phyloP scores from a whole-genome alignment of 2,888 invertebrate genomes.

The Drosophila tanythrix region DNA sequence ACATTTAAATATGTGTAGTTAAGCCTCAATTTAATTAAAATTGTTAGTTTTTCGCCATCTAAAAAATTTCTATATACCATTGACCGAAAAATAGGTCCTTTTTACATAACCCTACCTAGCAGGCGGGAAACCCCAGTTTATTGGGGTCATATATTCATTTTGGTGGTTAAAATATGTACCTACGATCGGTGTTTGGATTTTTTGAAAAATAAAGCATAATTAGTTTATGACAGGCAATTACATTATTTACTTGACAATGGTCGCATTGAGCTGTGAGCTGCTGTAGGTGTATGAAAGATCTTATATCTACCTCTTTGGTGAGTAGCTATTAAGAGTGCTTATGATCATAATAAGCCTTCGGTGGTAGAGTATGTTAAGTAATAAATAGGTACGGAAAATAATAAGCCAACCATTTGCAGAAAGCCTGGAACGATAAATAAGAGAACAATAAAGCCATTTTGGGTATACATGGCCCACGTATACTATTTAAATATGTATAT shows the following conservation, averaged over 20 bases:
- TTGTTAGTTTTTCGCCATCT: neutral
- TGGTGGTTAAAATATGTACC: too few relatives aligned
- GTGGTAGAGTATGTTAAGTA: slow-evolving; percentile 9
- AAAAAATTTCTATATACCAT: neutral
- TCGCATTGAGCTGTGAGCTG: too few relatives aligned
- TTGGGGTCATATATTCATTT: too few relatives aligned
- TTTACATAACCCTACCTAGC: too few relatives aligned
- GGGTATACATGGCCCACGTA: slow-evolving; percentile 9
- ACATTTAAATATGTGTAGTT: neutral
- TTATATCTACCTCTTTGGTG: neutral
- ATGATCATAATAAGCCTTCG: neutral
- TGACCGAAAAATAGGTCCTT: too few relatives aligned
- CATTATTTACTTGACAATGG: too few relatives aligned
- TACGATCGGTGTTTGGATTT: too few relatives aligned
- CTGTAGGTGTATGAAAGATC: neutral
- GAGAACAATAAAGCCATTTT: slow-evolving; percentile 44
- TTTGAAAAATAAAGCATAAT: too few relatives aligned
- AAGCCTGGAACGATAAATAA: slow-evolving; percentile 23
- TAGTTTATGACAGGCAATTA: too few relatives aligned
- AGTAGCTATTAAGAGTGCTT: neutral
- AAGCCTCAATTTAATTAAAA: slow-evolving; percentile 13
- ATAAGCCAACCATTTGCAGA: slow-evolving; percentile 15
- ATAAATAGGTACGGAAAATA: slow-evolving; percentile 16
- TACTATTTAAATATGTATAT: slow-evolving; percentile 15
- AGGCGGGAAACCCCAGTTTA: too few relatives aligned